Percentiles rank a stretch among this genome's conserved stretches.
Conservation (phyloP, 1,140 invertebrate species). For the Tribolium madens region DNA sequence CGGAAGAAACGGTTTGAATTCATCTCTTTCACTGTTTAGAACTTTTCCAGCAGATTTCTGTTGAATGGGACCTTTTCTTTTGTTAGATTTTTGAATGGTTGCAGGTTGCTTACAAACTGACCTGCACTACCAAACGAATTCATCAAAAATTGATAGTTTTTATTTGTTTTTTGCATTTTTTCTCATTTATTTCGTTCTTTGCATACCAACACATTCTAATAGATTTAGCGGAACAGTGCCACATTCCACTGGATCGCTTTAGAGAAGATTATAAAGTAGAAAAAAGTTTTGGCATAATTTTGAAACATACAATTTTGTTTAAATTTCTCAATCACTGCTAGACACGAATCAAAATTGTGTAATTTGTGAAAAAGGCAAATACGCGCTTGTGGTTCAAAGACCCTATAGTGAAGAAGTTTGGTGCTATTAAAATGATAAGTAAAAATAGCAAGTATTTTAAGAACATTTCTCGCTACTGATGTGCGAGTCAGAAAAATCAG, state of each 20-base stretch:
- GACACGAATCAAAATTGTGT: neutral
- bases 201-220: neutral
- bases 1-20: neutral
- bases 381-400: neutral
- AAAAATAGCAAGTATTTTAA: slow-evolving; percentile 27
- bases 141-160: neutral
- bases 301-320: neutral
- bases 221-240: neutral
- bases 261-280: neutral
- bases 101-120: neutral
- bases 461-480: slow-evolving; percentile 9
- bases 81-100: neutral
- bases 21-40: neutral
- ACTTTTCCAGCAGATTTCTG: neutral
- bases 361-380: neutral
- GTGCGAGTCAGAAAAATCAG: slow-evolving; percentile 2
- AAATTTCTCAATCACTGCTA: neutral
- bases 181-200: neutral
- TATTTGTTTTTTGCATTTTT: neutral
- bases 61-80: neutral
- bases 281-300: neutral
- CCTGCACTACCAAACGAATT: neutral
- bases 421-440: slow-evolving; percentile 17
- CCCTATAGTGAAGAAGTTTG: slow-evolving; percentile 3
- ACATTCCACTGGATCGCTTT: neutral